These are phyloP conservation scores for Protonibea diacanthus DNA, from an alignment of 2,797 vertebrate genomes.

Conservation along the genomic window DNA sequence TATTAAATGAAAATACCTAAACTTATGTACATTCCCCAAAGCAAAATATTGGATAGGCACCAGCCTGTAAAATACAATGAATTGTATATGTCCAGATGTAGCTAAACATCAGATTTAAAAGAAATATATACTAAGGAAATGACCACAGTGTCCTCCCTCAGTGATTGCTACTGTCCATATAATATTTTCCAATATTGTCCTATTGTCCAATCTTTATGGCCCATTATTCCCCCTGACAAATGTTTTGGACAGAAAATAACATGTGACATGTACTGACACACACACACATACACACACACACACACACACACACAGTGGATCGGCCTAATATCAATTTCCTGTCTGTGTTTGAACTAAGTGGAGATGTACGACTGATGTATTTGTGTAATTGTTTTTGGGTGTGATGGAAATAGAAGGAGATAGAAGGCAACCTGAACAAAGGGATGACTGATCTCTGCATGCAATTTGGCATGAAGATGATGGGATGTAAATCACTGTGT, in stretches of 20 bases:
- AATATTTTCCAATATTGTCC: not conserved
- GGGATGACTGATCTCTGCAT: conserved; percentile 13
- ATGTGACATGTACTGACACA: conserved; percentile 4
- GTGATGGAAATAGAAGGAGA: not conserved
- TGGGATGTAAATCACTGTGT: conserved; percentile 4
- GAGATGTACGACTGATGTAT: not conserved
- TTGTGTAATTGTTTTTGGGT: conserved; percentile 7
- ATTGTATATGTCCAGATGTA: not conserved
- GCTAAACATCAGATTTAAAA: too few species aligned
- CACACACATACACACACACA: conserved; percentile 21
- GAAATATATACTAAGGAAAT: too few species aligned
- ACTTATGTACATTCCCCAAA: too few species aligned
- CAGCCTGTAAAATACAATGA: not conserved
- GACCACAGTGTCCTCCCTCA: not conserved
- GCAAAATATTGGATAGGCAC: too few species aligned
- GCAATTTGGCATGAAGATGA: not conserved
- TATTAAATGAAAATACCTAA: too few species aligned
- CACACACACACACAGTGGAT: not conserved
- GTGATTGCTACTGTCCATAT: too few species aligned
- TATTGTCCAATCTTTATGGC: not conserved
- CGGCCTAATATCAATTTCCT: conserved; percentile 44
- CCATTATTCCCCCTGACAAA: conserved; percentile 18
- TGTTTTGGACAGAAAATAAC: not conserved
- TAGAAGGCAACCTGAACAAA: not conserved
- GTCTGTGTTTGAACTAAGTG: conserved; percentile 17